Evolutionary conservation across 2,113 vertebrate genomes (phyloP), one percentile per base, ranked within the genome.

Genomic region (Jaculus jaculus): DNA sequence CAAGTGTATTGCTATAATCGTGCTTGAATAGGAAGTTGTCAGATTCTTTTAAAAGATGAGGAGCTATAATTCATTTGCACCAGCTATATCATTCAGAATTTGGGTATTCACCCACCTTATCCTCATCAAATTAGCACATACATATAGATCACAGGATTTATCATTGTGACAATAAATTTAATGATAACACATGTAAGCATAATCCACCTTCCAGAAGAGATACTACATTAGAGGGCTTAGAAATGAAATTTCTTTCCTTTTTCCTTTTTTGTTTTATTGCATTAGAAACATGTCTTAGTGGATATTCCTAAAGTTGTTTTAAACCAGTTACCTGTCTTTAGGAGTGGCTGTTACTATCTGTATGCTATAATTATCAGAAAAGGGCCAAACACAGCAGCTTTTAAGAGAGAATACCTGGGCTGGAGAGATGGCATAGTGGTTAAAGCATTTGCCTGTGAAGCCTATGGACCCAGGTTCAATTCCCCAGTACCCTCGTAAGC

Each of bases 11-110:
- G 51, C 71, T 96, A 8, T 94, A 85, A 87, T 51, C 65, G 30
- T 68, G n/a, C 69, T 79, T 65, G 87, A 92, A 81, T 79, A 96
- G 69, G 61, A 91, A 79, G 80, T 84, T 92, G 60, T 87, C 77
- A 88, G 87, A 63, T 96, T 91, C 69, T 89, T 92, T 95, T 87
- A 96, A 90, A 95, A 85, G 65, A 90, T 83, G 87, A 92, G 84
- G 80, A 87, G 66, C 39, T 79, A 11, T 91, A 83, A 93, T 95
- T 93, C 73, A 74, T 91, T 95, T 71, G 92, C 82, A 69, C 66
- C 30, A 0, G 12, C 81, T 83, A 32, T 47, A 32, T 85, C 90
- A 77, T 81, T 96, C 87, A 32, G 34, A 84, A 47, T 95, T 82
- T 94, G 54, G 60, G 79, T 91, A 92, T 86, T 87, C 81, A 95